Base-by-base conservation (phyloP, 2,888 invertebrate species). In the Eupithecia abbreviata region DNA sequence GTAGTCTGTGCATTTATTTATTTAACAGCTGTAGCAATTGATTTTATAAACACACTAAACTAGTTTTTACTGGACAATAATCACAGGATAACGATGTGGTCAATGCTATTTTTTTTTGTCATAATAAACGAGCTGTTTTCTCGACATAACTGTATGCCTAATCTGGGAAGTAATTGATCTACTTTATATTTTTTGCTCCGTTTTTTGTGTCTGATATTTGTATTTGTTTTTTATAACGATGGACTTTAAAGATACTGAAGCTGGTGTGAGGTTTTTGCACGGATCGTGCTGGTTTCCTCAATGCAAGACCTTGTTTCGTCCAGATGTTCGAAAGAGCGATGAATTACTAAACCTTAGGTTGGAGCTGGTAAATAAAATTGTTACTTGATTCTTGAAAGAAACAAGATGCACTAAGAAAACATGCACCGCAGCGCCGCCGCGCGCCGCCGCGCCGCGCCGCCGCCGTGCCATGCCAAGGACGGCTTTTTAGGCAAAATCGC, bases 301-400 rank as follows among this genome's bases (percentile, higher is more conserved):
- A 90, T 92, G 89, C 87, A 85, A 90, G 90, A 90, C 92, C 93
- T 92, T 92, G 93, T 87, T 88, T 89, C 81, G 88, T 85, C 92
- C 92, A 93, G 92, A 92, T 93, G 92, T 91, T 89, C 84, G 78
- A 75, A 77, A 78, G 81, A 91, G 89, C 78, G 88, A 89, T 42
- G 80, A 79, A 10, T 30, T 62, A 79, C 58, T n/a, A 13, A 84
- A 88, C 41, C 88, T 85, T 81, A 76, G n/a, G 78, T 80, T 84
- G 85, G 86, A 88, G 85, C 78, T 65, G 78, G 76, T 18, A 75
- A 86, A 85, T 84, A 84, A 82, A 82, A 13, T 71, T 68, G 49
- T n/a, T 10, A 62, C 30, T n/a, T 58, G 18, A 55, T 18, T 18
- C 18, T 9, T 58, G 18, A 58, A 18, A 10, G 3, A 18, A 58